Conservation (phyloP, 37 sponge, comb jelly and placozoan genomes). For the Bolinopsis microptera region DNA sequence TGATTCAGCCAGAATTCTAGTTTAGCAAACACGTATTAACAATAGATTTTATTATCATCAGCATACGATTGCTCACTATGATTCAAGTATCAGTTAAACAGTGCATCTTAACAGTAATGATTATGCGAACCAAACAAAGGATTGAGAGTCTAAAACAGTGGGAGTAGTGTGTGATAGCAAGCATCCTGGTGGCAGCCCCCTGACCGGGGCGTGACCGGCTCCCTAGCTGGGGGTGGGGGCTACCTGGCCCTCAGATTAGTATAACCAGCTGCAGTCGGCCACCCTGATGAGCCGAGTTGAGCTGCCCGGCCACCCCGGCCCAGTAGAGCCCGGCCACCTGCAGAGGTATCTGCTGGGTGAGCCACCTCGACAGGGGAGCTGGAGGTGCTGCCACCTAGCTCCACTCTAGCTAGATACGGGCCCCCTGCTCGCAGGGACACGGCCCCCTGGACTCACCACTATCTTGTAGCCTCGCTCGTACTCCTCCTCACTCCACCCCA, state of each 20-base stretch:
- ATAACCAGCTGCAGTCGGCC: background rate
- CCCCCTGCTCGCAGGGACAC: background rate
- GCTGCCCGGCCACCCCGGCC: background rate
- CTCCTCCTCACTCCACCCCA: conserved; percentile 65
- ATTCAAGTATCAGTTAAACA: background rate
- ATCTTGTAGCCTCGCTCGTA: conserved; percentile 57
- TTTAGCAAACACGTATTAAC: background rate
- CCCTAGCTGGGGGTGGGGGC: background rate
- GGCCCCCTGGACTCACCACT: conserved; percentile 55
- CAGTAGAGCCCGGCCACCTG: background rate
- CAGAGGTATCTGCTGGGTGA: conserved; percentile 9
- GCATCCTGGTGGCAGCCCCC: background rate
- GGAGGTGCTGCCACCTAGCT: background rate
- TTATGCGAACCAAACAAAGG: background rate
- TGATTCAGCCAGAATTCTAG: too few species aligned
- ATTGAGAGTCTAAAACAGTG: background rate
- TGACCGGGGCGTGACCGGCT: background rate
- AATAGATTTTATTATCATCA: background rate
- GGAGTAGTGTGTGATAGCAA: background rate
- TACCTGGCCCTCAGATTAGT: background rate
- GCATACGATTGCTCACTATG: too few species aligned
- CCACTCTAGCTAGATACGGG: background rate
- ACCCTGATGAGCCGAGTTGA: background rate
- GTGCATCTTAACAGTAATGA: background rate
- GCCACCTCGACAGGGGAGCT: background rate